Evolutionary conservation across 30 jellyfish, hydroid and myxozoan genomes (phyloP).

Genomic region (Cassiopea andromeda): DNA sequence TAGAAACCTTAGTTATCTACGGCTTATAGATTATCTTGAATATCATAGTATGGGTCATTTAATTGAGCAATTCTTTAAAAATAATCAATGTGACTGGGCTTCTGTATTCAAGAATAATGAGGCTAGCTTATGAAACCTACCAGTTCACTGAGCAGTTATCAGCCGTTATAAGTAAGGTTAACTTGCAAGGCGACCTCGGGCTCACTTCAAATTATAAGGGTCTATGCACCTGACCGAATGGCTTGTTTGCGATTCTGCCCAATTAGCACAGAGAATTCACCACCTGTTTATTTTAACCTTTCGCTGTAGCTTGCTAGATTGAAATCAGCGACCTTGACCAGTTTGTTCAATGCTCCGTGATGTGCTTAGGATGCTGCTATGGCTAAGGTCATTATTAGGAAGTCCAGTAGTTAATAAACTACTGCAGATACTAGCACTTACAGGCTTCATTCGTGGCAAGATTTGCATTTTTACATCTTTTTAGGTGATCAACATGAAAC

Average conservation of each 20-base stretch:
- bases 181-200: slow-evolving; percentile 38
- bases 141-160: slow-evolving; percentile 39
- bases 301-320: slow-evolving; percentile 35
- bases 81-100: not conserved
- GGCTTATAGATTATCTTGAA: slow-evolving; percentile 7
- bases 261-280: slow-evolving; percentile 22
- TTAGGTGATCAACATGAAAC: not conserved
- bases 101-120: slow-evolving; percentile 11
- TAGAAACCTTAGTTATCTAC: not conserved
- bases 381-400: slow-evolving; percentile 55
- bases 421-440: not conserved
- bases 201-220: slow-evolving; percentile 43
- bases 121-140: slow-evolving; percentile 11
- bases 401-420: not conserved
- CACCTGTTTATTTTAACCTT: slow-evolving; percentile 62
- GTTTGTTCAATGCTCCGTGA: slow-evolving; percentile 65
- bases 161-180: slow-evolving; percentile 43
- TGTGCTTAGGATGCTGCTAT: slow-evolving; percentile 44
- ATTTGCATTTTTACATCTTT: not conserved
- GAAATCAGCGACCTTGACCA: slow-evolving; percentile 85
- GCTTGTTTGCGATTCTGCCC: slow-evolving; percentile 4
- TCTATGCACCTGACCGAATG: slow-evolving; percentile 70
- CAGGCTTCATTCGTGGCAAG: not conserved
- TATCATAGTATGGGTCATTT: slow-evolving; percentile 1
- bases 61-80: not conserved